Evolutionary conservation across 2,797 vertebrate genomes (phyloP).

Genomic region (Pseudotriccus pelzelni): DNA sequence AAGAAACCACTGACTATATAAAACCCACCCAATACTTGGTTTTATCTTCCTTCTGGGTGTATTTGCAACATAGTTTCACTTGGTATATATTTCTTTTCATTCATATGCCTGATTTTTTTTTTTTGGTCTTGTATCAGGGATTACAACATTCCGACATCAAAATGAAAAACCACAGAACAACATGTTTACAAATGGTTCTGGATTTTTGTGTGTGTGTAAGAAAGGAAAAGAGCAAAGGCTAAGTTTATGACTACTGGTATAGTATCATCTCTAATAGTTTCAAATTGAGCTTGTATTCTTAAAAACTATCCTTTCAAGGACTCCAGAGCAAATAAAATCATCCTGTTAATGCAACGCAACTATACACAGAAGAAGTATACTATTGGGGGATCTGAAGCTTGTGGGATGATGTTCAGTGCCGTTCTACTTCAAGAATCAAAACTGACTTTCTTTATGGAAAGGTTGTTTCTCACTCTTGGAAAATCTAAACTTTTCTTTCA

Average conservation of each 20-base stretch:
- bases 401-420: neutral
- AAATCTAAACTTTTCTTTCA: neutral
- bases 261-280: neutral
- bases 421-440: neutral
- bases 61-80: neutral
- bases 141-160: neutral
- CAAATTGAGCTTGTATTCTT: neutral
- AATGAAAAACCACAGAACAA: neutral
- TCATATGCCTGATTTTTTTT: neutral
- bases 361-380: neutral
- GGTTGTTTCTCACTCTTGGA: neutral
- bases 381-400: neutral
- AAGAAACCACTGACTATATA: neutral
- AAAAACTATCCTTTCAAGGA: neutral
- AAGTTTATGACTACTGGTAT: neutral
- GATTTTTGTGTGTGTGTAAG: neutral
- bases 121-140: neutral
- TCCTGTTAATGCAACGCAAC: neutral
- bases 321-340: neutral
- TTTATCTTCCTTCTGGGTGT: neutral
- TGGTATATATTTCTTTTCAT: neutral
- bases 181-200: neutral
- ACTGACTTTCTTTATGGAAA: neutral
- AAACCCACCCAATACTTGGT: neutral
- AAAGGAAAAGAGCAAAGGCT: neutral